Evolutionary conservation across 2,797 vertebrate genomes (phyloP).

Genomic region (Malacoraja senta): DNA sequence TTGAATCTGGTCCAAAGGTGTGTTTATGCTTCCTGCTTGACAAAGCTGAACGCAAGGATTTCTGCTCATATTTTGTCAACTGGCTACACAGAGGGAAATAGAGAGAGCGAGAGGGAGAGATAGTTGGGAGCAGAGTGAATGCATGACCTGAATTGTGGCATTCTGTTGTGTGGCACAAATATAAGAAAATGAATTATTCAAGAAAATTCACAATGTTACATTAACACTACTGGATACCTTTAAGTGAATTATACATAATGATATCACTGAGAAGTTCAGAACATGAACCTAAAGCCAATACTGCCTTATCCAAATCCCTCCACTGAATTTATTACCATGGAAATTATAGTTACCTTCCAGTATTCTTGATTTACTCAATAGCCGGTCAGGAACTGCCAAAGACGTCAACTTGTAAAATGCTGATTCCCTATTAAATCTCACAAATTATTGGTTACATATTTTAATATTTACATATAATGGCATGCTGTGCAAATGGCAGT

Average conservation of each 20-base stretch:
- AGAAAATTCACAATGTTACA: slow-evolving; percentile 23
- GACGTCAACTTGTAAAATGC: neutral
- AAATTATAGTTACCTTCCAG: neutral
- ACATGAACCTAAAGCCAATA: slow-evolving; percentile 3
- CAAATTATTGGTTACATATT: slow-evolving; percentile 3
- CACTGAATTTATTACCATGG: neutral
- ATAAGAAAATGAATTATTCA: slow-evolving; percentile 31
- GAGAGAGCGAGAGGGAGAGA: neutral
- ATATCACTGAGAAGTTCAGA: neutral
- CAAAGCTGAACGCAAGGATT: slow-evolving; percentile 25
- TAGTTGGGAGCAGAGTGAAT: neutral
- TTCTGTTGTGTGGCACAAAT: slow-evolving; percentile 31
- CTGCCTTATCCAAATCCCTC: neutral
- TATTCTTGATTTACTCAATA: slow-evolving; percentile 13
- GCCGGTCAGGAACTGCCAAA: neutral
- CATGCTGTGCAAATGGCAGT: neutral
- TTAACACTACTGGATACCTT: neutral
- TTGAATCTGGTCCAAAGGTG: neutral
- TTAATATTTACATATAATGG: slow-evolving; percentile 17
- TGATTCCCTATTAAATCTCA: neutral
- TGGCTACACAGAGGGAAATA: neutral
- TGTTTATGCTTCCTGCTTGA: neutral
- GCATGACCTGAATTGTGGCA: neutral
- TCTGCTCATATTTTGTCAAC: slow-evolving; percentile 1
- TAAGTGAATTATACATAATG: slow-evolving; percentile 22